phyloP scores from a whole-genome alignment of 2,797 vertebrate genomes.

The Mormyrops attenuatus region DNA sequence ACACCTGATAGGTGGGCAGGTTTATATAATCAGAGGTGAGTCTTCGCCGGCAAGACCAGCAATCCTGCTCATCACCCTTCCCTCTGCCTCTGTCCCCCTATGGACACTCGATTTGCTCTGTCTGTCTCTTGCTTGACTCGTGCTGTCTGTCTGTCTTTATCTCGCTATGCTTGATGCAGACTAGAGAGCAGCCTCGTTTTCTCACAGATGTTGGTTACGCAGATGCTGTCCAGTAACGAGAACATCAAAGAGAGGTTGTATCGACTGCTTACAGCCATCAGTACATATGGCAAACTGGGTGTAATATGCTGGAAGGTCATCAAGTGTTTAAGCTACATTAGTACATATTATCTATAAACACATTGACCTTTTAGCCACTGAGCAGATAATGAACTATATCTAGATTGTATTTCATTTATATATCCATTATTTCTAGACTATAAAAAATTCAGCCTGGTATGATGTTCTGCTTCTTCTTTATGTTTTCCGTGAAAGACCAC shows the following conservation, averaged over 20 bases:
- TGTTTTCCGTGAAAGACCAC: slow-evolving; percentile 44
- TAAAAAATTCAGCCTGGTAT: not conserved
- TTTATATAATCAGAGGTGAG: slow-evolving; percentile 99
- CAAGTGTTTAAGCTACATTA: not conserved
- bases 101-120: not conserved
- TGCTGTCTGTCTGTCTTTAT: slow-evolving; percentile 19
- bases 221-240: not conserved
- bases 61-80: not conserved
- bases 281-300: not conserved
- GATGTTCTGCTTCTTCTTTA: not conserved
- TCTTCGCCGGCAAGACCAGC: slow-evolving; percentile 47
- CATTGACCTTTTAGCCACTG: not conserved
- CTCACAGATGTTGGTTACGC: slow-evolving; percentile 50
- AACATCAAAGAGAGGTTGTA: not conserved
- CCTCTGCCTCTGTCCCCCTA: slow-evolving; percentile 8
- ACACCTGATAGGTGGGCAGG: slow-evolving; percentile 99
- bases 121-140: slow-evolving; percentile 7
- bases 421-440: not conserved
- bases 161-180: not conserved
- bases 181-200: slow-evolving; percentile 27
- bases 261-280: not conserved
- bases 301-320: not conserved
- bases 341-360: not conserved
- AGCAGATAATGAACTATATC: not conserved
- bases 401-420: not conserved